phyloP scores from a whole-genome alignment of 2,888 invertebrate genomes.

The Diplazon laetatorius region DNA sequence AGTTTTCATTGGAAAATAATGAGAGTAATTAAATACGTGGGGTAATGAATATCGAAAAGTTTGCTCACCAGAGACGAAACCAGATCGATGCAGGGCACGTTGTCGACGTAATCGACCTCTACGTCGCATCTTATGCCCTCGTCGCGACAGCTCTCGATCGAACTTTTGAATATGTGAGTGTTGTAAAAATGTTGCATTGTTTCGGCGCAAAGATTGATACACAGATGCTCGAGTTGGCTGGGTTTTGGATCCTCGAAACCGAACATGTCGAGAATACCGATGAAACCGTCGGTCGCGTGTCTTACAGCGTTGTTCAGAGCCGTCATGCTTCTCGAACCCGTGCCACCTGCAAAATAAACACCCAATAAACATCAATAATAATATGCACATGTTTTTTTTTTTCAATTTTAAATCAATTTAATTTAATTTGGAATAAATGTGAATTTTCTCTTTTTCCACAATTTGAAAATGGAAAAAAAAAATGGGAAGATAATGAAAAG shows the following conservation, averaged over 20 bases:
- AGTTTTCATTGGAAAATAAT: no score
- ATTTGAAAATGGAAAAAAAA: no score
- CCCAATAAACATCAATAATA: no score
- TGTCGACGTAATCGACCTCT: constrained; percentile 97
- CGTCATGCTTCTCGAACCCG: constrained; percentile 94
- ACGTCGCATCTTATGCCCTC: constrained; percentile 95
- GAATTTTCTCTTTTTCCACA: no score
- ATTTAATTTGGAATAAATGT: no score
- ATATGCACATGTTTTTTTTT: no score
- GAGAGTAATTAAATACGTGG: no score
- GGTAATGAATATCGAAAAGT: no score
- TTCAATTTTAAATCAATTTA: no score
- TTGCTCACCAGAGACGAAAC: constrained; percentile 91
- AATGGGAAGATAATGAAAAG: no score
- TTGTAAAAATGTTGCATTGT: constrained; percentile 99
- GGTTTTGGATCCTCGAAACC: constrained; percentile 97
- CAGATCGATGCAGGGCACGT: constrained; percentile 97
- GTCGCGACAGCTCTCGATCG: constrained; percentile 96
- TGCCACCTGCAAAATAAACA: no score
- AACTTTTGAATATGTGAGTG: constrained; percentile 97
- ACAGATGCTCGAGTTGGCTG: constrained; percentile 95
- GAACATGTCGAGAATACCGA: constrained; percentile 98
- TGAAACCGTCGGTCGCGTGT: constrained; percentile 97
- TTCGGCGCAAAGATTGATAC: constrained; percentile 97
- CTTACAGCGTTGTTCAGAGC: constrained; percentile 95